Evolutionary conservation across 2,888 invertebrate genomes (phyloP).

Genomic region (Diploptera punctata): DNA sequence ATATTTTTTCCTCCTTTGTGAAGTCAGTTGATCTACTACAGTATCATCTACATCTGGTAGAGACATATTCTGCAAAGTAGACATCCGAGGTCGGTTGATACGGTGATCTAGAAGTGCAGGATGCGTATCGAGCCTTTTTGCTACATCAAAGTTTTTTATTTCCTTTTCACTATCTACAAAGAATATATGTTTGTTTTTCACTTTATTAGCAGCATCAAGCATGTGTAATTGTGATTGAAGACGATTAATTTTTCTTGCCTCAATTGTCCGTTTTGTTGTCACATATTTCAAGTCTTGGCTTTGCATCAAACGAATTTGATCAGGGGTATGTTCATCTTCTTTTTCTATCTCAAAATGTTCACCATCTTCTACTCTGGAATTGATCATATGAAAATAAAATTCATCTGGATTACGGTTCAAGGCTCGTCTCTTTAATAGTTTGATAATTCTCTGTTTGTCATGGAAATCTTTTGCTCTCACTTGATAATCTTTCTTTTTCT

Average conservation of each 20-base stretch:
- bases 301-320: conserved; percentile 88
- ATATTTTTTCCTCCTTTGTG: conserved; percentile 69
- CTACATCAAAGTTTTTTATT: conserved; percentile 68
- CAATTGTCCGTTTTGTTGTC: conserved; percentile 82
- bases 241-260: conserved; percentile 76
- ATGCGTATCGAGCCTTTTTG: conserved; percentile 76
- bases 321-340: conserved; percentile 76
- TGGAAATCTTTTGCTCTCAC: conserved; percentile 79
- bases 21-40: conserved; percentile 60
- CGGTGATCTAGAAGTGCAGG: conserved; percentile 71
- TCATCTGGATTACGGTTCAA: conserved; percentile 97
- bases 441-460: conserved; percentile 82
- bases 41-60: conserved; percentile 48
- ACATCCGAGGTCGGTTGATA: conserved; percentile 52
- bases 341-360: conserved; percentile 70
- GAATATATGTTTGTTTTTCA: conserved; percentile 78
- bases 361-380: conserved; percentile 72
- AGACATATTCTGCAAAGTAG: conserved; percentile 36
- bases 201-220: conserved; percentile 73
- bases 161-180: conserved; percentile 74
- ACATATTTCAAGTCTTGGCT: conserved; percentile 93
- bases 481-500: conserved; percentile 90
- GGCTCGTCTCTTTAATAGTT: conserved; percentile 81
- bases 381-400: conserved; percentile 97
- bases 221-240: conserved; percentile 82